Evolutionary conservation across 2,888 invertebrate species (phyloP).

Genomic region (Nomada ruficornis): DNA sequence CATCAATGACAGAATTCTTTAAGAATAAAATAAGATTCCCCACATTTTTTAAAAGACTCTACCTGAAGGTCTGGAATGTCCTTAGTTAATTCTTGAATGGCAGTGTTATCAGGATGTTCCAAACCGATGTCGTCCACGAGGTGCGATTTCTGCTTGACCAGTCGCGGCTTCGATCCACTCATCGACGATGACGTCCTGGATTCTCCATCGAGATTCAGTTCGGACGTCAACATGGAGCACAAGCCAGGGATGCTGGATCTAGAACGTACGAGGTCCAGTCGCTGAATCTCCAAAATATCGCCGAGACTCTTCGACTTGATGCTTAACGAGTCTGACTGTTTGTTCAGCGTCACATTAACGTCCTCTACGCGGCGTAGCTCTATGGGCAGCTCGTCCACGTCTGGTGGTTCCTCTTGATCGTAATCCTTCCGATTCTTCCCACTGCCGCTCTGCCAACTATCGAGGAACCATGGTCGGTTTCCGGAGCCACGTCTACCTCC

Average conservation of each 20-base stretch:
- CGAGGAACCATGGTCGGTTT: constrained; percentile 90
- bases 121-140: constrained; percentile 87
- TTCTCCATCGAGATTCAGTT: constrained; percentile 71
- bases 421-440: constrained; percentile 78
- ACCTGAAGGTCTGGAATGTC: constrained; percentile 87
- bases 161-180: constrained; percentile 86
- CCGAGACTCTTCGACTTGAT: constrained; percentile 94
- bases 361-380: constrained; percentile 93
- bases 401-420: constrained; percentile 85
- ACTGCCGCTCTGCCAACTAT: constrained; percentile 88
- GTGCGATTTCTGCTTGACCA: constrained; percentile 94
- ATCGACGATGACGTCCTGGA: constrained; percentile 69
- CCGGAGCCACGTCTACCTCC: constrained; percentile 88
- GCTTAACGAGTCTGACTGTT: constrained; percentile 84
- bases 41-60: background rate
- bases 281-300: constrained; percentile 91
- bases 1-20: background rate
- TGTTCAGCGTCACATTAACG: constrained; percentile 82
- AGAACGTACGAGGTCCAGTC: constrained; percentile 89
- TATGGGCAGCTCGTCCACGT: constrained; percentile 92
- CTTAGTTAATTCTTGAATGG: constrained; percentile 86
- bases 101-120: constrained; percentile 82
- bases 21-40: background rate
- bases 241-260: constrained; percentile 91
- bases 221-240: constrained; percentile 77